These are phyloP conservation scores for Cetoscarus ocellatus DNA, from an alignment of 2,797 vertebrate species.

Conservation along the genomic window DNA sequence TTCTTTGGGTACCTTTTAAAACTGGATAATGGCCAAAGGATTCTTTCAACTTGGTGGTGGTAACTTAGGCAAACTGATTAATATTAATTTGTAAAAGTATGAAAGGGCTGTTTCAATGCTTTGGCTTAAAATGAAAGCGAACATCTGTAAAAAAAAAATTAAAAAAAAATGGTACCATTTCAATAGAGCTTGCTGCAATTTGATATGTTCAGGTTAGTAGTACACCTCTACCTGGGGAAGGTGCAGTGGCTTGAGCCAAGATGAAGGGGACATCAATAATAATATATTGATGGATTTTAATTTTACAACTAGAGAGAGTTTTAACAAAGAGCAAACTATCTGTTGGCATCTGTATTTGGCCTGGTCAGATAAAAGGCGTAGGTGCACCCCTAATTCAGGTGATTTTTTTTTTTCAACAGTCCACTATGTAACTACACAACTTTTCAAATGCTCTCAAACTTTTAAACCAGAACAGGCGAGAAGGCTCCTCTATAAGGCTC, in stretches of 20 bases:
- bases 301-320: not conserved
- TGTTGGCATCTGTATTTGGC: slow-evolving; percentile 2
- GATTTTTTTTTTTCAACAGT: slow-evolving; percentile 12
- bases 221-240: slow-evolving; percentile 48
- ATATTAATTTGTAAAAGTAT: slow-evolving; percentile 48
- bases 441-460: slow-evolving; percentile 39
- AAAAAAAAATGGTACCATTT: slow-evolving; percentile 42
- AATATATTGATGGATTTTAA: not conserved
- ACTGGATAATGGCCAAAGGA: slow-evolving; percentile 52
- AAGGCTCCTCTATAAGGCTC: slow-evolving; percentile 19
- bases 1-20: slow-evolving; percentile 68
- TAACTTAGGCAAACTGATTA: slow-evolving; percentile 46
- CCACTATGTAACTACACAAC: slow-evolving; percentile 44
- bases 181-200: slow-evolving; percentile 68
- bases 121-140: slow-evolving; percentile 50
- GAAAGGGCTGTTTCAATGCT: slow-evolving; percentile 68
- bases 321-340: not conserved
- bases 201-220: slow-evolving; percentile 64
- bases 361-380: slow-evolving; percentile 50
- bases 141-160: slow-evolving; percentile 45
- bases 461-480: slow-evolving; percentile 6
- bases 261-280: slow-evolving; percentile 3
- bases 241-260: slow-evolving; percentile 32
- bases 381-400: slow-evolving; percentile 57
- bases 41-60: slow-evolving; percentile 39